phyloP scores from a whole-genome alignment of 2,113 vertebrate genomes.

The Gymnocephalus cernua region DNA sequence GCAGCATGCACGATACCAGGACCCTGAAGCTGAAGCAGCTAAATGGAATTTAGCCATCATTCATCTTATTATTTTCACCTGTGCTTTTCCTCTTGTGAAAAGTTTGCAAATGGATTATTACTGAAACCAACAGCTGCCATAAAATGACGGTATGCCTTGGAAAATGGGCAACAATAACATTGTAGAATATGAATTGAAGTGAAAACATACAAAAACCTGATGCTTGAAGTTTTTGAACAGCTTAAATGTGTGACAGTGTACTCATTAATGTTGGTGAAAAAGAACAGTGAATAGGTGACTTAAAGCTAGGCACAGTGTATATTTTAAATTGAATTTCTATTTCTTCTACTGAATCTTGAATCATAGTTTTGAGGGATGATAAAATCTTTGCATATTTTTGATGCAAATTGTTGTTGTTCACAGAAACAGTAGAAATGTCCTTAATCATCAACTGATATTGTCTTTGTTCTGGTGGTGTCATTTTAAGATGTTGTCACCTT shows the following conservation, averaged over 20 bases:
- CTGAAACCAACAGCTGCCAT: background rate
- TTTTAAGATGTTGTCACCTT: background rate
- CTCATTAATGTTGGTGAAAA: background rate
- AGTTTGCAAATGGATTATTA: background rate
- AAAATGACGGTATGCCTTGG: background rate
- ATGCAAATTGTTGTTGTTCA: background rate
- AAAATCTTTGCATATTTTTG: background rate
- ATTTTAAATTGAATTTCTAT: no score
- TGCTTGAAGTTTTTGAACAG: background rate
- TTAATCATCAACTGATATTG: background rate
- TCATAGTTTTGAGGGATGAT: background rate
- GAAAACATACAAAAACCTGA: background rate
- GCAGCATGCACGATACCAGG: background rate
- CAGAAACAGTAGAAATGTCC: background rate
- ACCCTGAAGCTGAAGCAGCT: conserved; percentile 4
- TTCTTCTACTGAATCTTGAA: no score
- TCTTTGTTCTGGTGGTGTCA: background rate
- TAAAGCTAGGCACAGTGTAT: background rate
- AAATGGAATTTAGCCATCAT: background rate
- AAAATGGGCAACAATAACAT: background rate
- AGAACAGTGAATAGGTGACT: background rate
- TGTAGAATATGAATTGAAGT: background rate
- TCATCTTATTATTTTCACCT: conserved; percentile 19
- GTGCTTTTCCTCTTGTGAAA: conserved; percentile 1
- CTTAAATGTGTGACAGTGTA: background rate